Percentiles rank a stretch among this genome's conserved stretches.
Conservation (phyloP, 1,140 invertebrate species). For the Drosophila punjabiensis region DNA sequence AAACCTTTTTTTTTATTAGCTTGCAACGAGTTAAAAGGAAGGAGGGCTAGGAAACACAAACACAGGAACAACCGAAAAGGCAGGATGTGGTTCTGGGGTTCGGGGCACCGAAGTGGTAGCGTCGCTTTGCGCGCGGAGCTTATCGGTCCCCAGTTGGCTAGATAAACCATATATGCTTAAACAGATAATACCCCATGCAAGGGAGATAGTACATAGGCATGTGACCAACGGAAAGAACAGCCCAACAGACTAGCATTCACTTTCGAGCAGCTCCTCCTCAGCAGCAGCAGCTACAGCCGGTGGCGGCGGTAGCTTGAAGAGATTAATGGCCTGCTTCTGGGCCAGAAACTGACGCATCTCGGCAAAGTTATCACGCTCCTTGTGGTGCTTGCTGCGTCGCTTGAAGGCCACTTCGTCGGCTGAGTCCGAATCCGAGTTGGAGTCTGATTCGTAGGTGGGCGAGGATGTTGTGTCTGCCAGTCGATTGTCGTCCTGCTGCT, state of each 20-base stretch:
- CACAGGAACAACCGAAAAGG: slow-evolving; percentile 34
- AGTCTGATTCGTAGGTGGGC: slow-evolving; percentile 22
- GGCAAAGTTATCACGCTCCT: slow-evolving; percentile 82
- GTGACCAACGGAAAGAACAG: slow-evolving; percentile 17
- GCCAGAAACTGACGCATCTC: slow-evolving; percentile 84
- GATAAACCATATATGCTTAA: slow-evolving; percentile 41
- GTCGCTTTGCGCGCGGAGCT: slow-evolving; percentile 27
- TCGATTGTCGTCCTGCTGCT: slow-evolving; percentile 60
- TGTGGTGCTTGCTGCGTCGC: slow-evolving; percentile 67
- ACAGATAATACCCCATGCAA: slow-evolving; percentile 20
- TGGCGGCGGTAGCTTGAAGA: slow-evolving; percentile 55
- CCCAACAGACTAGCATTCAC: slow-evolving; percentile 64
- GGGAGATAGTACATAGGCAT: slow-evolving; percentile 27
- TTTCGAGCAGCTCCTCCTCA: slow-evolving; percentile 78
- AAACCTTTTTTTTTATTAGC: slow-evolving; percentile 33
- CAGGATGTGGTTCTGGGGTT: slow-evolving; percentile 20
- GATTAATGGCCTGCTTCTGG: slow-evolving; percentile 77
- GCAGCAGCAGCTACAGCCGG: slow-evolving; percentile 16
- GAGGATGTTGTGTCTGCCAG: slow-evolving; percentile 27
- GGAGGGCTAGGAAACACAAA: slow-evolving; percentile 5
- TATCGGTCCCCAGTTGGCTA: slow-evolving; percentile 41
- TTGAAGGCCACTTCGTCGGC: slow-evolving; percentile 59
- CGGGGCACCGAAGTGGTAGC: background rate
- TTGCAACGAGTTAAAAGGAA: slow-evolving; percentile 6
- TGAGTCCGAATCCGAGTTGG: slow-evolving; percentile 61